These are phyloP conservation scores for Actinopyga echinites DNA, from an alignment of 53 echinoderm and acorn worm species.

Conservation along the genomic window DNA sequence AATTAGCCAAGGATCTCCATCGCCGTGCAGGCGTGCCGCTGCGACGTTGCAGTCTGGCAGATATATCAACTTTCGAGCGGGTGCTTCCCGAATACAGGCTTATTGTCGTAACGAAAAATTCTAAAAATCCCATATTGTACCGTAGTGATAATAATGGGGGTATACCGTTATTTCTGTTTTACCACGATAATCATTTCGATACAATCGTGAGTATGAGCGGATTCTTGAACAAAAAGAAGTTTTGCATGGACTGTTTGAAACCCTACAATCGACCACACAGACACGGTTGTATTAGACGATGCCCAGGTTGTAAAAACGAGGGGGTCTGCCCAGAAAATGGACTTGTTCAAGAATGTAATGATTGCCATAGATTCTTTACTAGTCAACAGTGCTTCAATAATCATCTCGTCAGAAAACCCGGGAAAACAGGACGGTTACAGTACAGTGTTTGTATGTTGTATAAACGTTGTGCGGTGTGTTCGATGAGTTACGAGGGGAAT, in stretches of 20 bases:
- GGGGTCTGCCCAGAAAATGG: not conserved
- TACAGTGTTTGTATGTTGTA: not conserved
- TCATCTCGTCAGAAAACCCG: not conserved
- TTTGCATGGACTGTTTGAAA: conserved; percentile 51
- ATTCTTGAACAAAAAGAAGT: conserved; percentile 44
- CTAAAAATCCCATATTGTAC: not conserved
- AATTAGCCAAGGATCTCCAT: conserved; percentile 9
- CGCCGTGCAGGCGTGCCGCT: not conserved
- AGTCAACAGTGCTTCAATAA: not conserved
- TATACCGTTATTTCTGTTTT: not conserved
- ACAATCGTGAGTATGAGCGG: conserved; percentile 29
- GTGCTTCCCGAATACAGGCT: not conserved
- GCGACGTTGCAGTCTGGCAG: not conserved
- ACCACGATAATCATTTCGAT: conserved; percentile 9
- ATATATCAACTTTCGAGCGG: not conserved
- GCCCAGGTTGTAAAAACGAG: not conserved
- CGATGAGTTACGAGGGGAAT: not conserved
- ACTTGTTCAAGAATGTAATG: not conserved
- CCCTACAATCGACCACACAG: conserved; percentile 4
- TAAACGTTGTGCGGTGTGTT: not conserved
- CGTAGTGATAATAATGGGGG: not conserved
- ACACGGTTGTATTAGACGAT: conserved; percentile 31
- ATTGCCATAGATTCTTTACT: not conserved
- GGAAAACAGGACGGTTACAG: not conserved
- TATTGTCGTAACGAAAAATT: not conserved